phyloP scores from a whole-genome alignment of 2,113 vertebrate genomes.

The Phyllostomus hastatus region DNA sequence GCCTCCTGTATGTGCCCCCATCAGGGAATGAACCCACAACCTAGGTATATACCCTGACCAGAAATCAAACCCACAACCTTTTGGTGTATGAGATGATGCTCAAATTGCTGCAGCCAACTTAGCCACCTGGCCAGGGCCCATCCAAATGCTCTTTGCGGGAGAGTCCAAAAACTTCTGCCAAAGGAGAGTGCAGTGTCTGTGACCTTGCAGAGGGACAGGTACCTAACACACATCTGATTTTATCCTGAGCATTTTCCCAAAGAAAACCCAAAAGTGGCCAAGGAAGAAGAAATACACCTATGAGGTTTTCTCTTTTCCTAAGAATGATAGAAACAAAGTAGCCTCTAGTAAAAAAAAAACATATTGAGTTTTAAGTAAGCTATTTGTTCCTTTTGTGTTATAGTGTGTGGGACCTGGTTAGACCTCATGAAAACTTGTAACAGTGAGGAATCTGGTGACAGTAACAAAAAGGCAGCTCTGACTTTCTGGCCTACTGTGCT shows the following conservation, averaged over 20 bases:
- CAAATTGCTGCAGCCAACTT: no score
- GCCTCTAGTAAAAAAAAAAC: not conserved
- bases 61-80: no score
- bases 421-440: not conserved
- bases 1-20: no score
- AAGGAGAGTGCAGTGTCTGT: not conserved
- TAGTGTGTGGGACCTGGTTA: not conserved
- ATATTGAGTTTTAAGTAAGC: not conserved
- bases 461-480: not conserved
- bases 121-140: no score
- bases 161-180: conserved; percentile 59
- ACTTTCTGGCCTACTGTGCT: not conserved
- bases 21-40: no score
- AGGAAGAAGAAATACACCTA: not conserved
- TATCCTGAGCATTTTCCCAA: not conserved
- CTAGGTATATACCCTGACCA: no score
- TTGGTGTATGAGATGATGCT: no score
- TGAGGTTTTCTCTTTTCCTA: not conserved
- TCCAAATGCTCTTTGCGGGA: not conserved
- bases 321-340: not conserved
- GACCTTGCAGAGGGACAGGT: not conserved
- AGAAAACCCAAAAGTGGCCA: not conserved
- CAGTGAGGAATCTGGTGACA: not conserved
- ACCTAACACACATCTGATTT: not conserved
- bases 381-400: not conserved